Evolutionary conservation across 2,888 invertebrate genomes (phyloP), one percentile per base, ranked within the genome.

Genomic region (Drymonia ruficornis): DNA sequence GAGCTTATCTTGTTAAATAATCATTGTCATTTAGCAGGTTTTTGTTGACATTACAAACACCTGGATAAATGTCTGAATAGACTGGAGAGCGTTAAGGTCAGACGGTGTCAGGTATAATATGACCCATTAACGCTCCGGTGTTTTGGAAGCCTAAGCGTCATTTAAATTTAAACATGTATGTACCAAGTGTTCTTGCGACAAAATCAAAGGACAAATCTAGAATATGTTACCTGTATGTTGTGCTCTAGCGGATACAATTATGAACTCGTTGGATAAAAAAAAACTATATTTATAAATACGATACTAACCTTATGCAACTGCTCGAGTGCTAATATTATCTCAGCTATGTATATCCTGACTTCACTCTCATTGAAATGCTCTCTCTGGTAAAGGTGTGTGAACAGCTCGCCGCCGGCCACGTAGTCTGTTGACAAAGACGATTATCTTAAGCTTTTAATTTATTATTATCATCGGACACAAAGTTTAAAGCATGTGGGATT

Each of bases 371-470:
- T 95, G 91, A 99, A 99, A 79, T 96, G 96, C 81, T 99, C 99
- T 73, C 97, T 94, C 89, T 98, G 97, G 94, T 98, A 99, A 59
- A 99, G 94, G 91, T 99, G 99, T 3, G 98, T 99, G 92, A 99
- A 99, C 64, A 99, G 93, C 87, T 99, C 99, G 0, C 99, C 99
- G 51, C 99, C 99, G 75, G 97, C 97, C 53, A 99, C 98, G 91
- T 98, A 99, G 94, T 99, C 99, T 99, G 94, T 23, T 40, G 61
- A 74, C 59, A 62, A 70, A 59, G 7, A 50, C 4, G 13, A 28
- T 29, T 23, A 19, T 9, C 9, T 9, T 42, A 42, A 19, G 6
- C 18, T n/a, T 42, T 42, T 16, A 19, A 42, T 42, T 12, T 23
- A 5, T 12, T 13, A 19, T 6, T n/a, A 44, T 19, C 11, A 4